Conservation (phyloP, 2,888 invertebrate genomes). For the Acrobasis consociella region DNA sequence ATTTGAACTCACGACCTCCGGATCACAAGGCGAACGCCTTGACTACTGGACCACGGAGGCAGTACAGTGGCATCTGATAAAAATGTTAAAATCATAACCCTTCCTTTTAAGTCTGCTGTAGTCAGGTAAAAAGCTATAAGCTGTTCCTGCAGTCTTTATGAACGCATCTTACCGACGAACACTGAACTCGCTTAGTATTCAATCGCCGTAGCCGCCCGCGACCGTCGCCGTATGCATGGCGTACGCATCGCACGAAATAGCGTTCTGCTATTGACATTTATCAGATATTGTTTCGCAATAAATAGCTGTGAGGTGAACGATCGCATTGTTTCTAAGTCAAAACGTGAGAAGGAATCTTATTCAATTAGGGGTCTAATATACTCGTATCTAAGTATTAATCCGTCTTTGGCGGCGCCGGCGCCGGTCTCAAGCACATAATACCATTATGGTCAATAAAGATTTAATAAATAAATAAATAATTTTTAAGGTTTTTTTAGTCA, state of each 20-base stretch:
- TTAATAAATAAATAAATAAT: no score
- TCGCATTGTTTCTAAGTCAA: slow-evolving; percentile 15
- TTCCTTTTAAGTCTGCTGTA: no score
- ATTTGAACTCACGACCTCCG: no score
- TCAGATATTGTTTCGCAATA: slow-evolving; percentile 24
- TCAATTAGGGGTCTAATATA: not conserved
- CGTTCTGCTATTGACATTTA: slow-evolving; percentile 30
- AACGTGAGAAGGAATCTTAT: slow-evolving; percentile 6
- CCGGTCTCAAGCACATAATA: no score
- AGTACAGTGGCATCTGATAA: no score
- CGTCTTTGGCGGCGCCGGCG: no score
- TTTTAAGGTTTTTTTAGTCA: no score
- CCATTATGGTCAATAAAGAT: no score
- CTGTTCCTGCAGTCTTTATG: not conserved
- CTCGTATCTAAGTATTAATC: not conserved
- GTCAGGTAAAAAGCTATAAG: no score
- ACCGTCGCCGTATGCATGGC: slow-evolving; percentile 13
- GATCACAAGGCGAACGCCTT: no score
- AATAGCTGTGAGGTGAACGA: slow-evolving; percentile 19
- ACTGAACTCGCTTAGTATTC: slow-evolving; percentile 48
- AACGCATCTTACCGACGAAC: not conserved
- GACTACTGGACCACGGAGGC: no score
- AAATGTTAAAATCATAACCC: no score
- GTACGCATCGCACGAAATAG: slow-evolving; percentile 21
- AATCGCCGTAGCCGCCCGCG: slow-evolving; percentile 26